Percentiles rank a stretch among this genome's conserved stretches.
phyloP scores from a whole-genome alignment of 1,140 invertebrate species.

The Aphidius gifuensis region DNA sequence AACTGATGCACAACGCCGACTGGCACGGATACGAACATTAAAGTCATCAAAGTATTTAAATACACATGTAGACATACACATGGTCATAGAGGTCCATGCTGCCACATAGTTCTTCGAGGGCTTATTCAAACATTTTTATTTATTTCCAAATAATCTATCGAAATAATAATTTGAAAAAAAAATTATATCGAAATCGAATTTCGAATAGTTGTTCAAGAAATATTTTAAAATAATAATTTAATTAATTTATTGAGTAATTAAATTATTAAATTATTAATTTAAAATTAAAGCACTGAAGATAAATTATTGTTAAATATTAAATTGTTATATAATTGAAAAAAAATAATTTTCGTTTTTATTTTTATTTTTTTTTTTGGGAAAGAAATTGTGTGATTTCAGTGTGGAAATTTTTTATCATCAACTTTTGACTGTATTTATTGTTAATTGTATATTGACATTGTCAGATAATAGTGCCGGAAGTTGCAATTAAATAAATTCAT shows the following conservation, averaged over 20 bases:
- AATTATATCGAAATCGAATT: no score
- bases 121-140: not conserved
- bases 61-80: not conserved
- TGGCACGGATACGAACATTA: conserved; percentile 55
- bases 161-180: no score
- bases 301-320: no score
- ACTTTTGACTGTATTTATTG: not conserved
- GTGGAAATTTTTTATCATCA: not conserved
- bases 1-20: conserved; percentile 36
- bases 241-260: no score
- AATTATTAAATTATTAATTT: no score
- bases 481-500: conserved; percentile 14
- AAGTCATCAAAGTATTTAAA: conserved; percentile 38
- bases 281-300: no score
- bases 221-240: no score
- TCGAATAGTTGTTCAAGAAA: no score
- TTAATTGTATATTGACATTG: not conserved
- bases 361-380: not conserved
- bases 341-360: not conserved
- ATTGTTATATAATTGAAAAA: no score
- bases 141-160: no score
- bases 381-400: not conserved
- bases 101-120: conserved; percentile 19
- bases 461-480: conserved; percentile 15
- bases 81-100: conserved; percentile 14